Base-by-base conservation (phyloP, 1,140 invertebrate species). In the Drosophila bifasciata region DNA sequence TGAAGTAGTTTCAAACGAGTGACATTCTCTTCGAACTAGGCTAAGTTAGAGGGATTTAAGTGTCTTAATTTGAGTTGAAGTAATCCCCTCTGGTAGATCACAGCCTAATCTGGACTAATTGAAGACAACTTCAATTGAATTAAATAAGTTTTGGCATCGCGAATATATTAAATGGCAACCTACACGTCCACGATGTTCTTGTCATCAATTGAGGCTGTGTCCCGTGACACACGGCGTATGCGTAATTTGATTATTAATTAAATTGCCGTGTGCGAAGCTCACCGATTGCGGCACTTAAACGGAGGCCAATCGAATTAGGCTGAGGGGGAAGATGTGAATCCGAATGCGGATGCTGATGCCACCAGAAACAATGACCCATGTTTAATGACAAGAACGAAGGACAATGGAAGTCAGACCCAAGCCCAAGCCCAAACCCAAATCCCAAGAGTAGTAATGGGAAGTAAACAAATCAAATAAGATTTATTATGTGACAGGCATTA, bases 401-500 rank as follows among this genome's bases (percentile, higher is more conserved):
- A 43, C 61, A 49, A 79, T 66, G 62, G 49, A n/a, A 46, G n/a
- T 13, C 17, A 41, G 23, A 23, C 41, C 16, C 60, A 50, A n/a
- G 5, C 25, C 39, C 25, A 5, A 63, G 13, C 1, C 64, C 23
- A 56, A 19, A 36, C 11, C 32, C 32, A 11, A 56, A 19, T 3
- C 32, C 11, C 32, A 36, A 13, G 32, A 36, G 59, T 45, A 45
- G 45, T 41, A 66, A 57, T 56, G 52, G 74, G 79, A 83, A 79
- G 80, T 76, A 84, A 86, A 86, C 81, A 86, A 86, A 88, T 89
- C 83, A 86, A 86, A 86, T 88, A 88, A 86, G 83, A 86, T 86
- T 89, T 86, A 89, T 89, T 89, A 86, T 86, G 83, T 89, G 83
- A 86, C 83, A 89, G 74, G 84, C 83, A 88, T 88, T 88, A 88